Conservation (phyloP, 2,888 invertebrate genomes). For the Melinaea menophilus region DNA sequence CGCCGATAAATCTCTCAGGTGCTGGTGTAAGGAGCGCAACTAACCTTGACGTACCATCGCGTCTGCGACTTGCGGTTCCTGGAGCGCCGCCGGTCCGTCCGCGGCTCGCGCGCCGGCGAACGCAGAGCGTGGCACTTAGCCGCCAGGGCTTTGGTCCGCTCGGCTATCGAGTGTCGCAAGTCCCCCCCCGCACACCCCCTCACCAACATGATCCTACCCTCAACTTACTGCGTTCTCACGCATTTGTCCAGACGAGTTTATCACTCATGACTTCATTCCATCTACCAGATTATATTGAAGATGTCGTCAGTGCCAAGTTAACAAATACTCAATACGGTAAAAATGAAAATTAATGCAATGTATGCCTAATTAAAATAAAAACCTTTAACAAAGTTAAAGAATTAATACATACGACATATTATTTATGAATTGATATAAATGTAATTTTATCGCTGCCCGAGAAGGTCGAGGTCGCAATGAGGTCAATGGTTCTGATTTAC, state of each 20-base stretch:
- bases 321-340: not conserved
- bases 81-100: constrained; percentile 58
- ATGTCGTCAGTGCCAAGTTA: constrained; percentile 24
- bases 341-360: too few species aligned
- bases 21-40: constrained; percentile 41
- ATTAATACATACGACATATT: not conserved
- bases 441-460: not conserved
- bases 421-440: not conserved
- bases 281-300: not conserved
- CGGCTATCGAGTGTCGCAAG: constrained; percentile 70
- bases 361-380: too few species aligned
- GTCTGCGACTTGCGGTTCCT: constrained; percentile 77
- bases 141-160: constrained; percentile 73
- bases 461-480: constrained; percentile 24
- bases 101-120: constrained; percentile 60
- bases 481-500: constrained; percentile 13
- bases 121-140: constrained; percentile 70
- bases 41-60: constrained; percentile 87
- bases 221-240: constrained; percentile 38
- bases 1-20: not conserved
- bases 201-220: constrained; percentile 67
- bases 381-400: too few species aligned
- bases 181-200: constrained; percentile 70
- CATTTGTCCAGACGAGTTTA: constrained; percentile 35
- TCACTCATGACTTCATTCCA: constrained; percentile 15